Evolutionary conservation across 2,888 invertebrate genomes (phyloP).

Genomic region (Scrobipalpa costella): DNA sequence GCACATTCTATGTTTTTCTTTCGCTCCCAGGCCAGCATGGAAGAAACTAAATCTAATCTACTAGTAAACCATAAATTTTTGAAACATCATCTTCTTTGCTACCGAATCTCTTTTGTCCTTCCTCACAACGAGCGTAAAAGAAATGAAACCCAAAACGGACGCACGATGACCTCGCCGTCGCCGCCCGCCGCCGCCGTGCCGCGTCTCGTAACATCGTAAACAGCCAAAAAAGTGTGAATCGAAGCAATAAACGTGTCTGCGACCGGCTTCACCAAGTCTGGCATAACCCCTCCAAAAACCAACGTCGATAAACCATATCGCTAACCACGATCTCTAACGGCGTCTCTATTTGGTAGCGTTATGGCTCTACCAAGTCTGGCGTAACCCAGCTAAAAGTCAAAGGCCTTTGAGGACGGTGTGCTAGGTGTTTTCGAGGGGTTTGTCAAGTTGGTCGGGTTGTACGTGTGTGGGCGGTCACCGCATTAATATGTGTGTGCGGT

Average conservation of each 20-base stretch:
- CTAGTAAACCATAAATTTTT: not conserved
- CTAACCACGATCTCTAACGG: not conserved
- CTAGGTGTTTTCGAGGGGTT: constrained; percentile 39
- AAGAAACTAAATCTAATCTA: too few species aligned
- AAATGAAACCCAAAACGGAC: constrained; percentile 66
- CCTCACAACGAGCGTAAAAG: constrained; percentile 38
- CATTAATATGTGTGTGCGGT: constrained; percentile 75
- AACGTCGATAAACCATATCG: not conserved
- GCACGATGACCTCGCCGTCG: constrained; percentile 62
- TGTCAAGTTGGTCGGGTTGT: constrained; percentile 59
- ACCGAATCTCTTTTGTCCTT: too few species aligned
- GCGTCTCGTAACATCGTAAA: constrained; percentile 70
- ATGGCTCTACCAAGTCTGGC: not conserved
- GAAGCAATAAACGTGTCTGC: constrained; percentile 74
- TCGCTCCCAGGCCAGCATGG: too few species aligned
- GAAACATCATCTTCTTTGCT: too few species aligned
- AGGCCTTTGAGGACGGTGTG: constrained; percentile 20
- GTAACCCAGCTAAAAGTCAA: constrained; percentile 5
- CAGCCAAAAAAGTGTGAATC: constrained; percentile 72
- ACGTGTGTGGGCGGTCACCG: constrained; percentile 75
- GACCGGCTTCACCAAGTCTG: constrained; percentile 50
- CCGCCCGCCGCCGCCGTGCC: constrained; percentile 48
- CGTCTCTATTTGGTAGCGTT: not conserved
- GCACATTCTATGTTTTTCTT: too few species aligned
- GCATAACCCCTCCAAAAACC: constrained; percentile 31